Evolutionary conservation across 2,888 invertebrate species (phyloP).

Genomic region (Schizaphis graminum): DNA sequence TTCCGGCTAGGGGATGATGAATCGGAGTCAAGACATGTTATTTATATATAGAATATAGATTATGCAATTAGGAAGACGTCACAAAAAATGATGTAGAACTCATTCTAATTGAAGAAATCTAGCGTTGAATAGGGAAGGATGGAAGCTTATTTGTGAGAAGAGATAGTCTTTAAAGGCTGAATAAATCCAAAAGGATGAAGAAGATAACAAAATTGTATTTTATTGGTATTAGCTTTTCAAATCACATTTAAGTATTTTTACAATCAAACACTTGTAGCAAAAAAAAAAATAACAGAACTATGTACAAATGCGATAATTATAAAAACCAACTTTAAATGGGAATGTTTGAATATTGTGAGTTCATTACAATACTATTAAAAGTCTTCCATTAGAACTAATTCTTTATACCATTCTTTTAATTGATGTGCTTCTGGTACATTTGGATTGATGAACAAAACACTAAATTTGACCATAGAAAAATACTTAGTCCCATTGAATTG

Average conservation of each 20-base stretch:
- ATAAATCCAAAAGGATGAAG: too few species aligned
- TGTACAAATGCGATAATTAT: neutral
- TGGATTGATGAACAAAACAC: conserved; percentile 35
- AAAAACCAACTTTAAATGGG: neutral
- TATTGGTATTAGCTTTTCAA: neutral
- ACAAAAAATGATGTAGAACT: too few species aligned
- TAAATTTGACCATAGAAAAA: conserved; percentile 45
- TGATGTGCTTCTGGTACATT: neutral
- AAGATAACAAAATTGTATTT: too few species aligned
- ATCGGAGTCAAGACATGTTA: too few species aligned
- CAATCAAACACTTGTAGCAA: neutral
- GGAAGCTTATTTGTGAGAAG: too few species aligned
- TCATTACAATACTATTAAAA: neutral
- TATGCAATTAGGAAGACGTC: too few species aligned
- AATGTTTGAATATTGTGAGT: neutral
- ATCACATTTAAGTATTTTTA: neutral
- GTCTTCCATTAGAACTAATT: neutral
- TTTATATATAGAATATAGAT: too few species aligned
- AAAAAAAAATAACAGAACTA: too few species aligned
- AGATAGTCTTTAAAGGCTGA: too few species aligned
- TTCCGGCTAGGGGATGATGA: too few species aligned
- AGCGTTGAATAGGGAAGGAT: too few species aligned
- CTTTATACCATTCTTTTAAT: conserved; percentile 51
- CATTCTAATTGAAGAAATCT: neutral
- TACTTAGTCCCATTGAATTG: conserved; percentile 39